phyloP scores from a whole-genome alignment of 2,113 vertebrate genomes.

The Sus scrofa region T2T-Sscrofa CM000824.6:120962001-120962500 shows the following conservation, averaged over 20 bases:
- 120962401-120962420: not conserved
- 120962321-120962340: not conserved
- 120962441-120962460: no score
- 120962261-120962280: fast-evolving
- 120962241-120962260: not conserved
- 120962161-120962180: not conserved
- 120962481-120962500: not conserved
- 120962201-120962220: not conserved
- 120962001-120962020: not conserved
- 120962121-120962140: not conserved
- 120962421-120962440: not conserved
- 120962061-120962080: not conserved
- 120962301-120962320: not conserved
- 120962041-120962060: not conserved
- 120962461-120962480: not conserved
- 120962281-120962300: not conserved
- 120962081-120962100: not conserved
- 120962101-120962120: not conserved
- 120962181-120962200: not conserved
- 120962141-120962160: not conserved
- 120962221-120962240: not conserved
- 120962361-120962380: not conserved
- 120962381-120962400: not conserved
- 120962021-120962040: not conserved
- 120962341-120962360: not conserved